phyloP scores from a whole-genome alignment of 2,113 vertebrate genomes.

The Bujurquina vittata region DNA sequence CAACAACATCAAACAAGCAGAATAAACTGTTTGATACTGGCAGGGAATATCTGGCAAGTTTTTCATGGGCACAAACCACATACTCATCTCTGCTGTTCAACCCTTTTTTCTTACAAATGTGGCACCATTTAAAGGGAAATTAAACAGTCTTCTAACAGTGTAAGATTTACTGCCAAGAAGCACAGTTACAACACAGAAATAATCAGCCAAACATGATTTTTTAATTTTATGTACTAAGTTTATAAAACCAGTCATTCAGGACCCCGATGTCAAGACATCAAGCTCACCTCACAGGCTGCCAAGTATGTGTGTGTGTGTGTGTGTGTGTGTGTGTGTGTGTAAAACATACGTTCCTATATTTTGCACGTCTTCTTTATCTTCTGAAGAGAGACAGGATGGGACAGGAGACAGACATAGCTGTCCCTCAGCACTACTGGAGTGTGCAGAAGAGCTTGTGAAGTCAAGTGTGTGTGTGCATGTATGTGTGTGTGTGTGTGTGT shows the following conservation, averaged over 20 bases:
- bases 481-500: not conserved
- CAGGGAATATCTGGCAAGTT: no score
- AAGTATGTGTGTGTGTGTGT: constrained; percentile 1
- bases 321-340: not conserved
- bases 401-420: constrained; percentile 49
- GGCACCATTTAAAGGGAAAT: no score
- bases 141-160: no score
- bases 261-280: not conserved
- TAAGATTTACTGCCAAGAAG: no score
- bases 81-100: no score
- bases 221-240: no score
- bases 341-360: constrained; percentile 22
- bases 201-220: no score
- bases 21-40: no score
- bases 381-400: constrained; percentile 24
- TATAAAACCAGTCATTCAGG: not conserved
- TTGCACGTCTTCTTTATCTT: constrained; percentile 28
- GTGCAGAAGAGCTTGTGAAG: not conserved
- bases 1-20: not conserved
- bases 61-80: no score
- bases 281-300: constrained; percentile 10
- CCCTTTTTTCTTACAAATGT: no score
- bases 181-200: no score
- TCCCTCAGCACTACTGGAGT: constrained; percentile 33
- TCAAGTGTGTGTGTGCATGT: not conserved